Evolutionary conservation across 2,113 vertebrate genomes (phyloP).

Genomic region (Cromileptes altivelis): DNA sequence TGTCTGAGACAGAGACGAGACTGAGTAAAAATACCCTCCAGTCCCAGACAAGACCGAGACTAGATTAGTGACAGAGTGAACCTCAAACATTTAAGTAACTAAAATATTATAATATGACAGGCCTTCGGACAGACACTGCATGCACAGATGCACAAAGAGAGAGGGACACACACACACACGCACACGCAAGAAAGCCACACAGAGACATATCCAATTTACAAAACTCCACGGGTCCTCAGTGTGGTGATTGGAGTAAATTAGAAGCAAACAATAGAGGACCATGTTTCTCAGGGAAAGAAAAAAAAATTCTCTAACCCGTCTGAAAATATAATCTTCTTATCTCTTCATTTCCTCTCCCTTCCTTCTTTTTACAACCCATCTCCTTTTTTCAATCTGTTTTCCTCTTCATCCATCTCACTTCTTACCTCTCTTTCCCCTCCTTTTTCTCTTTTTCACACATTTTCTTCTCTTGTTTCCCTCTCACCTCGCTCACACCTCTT

Average conservation of each 20-base stretch:
- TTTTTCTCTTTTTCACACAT: conserved; percentile 4
- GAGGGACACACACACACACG: background rate
- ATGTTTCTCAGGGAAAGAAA: background rate
- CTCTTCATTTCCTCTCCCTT: conserved; percentile 25
- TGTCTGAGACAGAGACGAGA: no score
- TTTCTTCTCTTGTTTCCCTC: conserved; percentile 10
- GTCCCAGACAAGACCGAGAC: no score
- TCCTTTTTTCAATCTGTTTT: conserved; percentile 32
- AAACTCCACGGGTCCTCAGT: background rate
- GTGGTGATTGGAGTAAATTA: conserved; percentile 24
- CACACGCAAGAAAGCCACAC: background rate
- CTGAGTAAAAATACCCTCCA: no score
- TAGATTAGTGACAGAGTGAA: background rate
- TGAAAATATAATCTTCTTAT: conserved; percentile 45
- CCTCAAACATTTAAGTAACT: background rate
- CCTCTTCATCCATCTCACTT: background rate
- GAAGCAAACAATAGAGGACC: background rate
- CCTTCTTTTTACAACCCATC: conserved; percentile 34
- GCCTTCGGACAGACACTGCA: background rate
- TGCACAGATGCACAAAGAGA: no score
- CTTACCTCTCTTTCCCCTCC: background rate
- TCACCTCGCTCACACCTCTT: background rate
- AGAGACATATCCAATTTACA: background rate
- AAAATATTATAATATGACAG: background rate
- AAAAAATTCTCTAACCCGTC: conserved; percentile 8